Evolutionary conservation across 2,888 invertebrate species (phyloP).

Genomic region (Drosophila rubida): DNA sequence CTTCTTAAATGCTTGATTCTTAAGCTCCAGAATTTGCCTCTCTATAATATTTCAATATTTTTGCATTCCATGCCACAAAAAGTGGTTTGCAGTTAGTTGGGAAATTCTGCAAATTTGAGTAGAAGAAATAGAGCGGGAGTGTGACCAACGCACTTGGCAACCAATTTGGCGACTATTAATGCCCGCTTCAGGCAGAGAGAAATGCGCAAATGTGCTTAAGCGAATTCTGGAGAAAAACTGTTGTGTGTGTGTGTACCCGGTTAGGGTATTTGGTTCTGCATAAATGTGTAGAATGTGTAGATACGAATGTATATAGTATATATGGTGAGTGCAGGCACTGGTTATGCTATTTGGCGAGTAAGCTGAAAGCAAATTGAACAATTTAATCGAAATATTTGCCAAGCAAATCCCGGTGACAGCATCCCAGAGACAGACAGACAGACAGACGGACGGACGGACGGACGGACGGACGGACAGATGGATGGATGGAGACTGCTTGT

Average conservation of each 20-base stretch:
- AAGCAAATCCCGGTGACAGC: slow-evolving; percentile 36
- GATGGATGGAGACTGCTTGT: slow-evolving; percentile 3
- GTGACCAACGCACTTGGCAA: too few relatives aligned
- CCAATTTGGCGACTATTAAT: not conserved
- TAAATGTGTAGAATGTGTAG: not conserved
- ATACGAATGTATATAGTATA: slow-evolving; percentile 1
- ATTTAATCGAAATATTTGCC: slow-evolving; percentile 32
- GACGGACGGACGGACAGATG: not conserved
- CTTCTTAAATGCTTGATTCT: too few relatives aligned
- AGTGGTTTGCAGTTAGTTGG: too few relatives aligned
- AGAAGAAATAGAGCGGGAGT: too few relatives aligned
- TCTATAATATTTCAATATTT: too few relatives aligned
- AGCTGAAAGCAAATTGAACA: slow-evolving; percentile 32
- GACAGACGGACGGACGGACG: too few relatives aligned
- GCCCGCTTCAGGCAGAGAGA: not conserved
- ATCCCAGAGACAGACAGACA: slow-evolving; percentile 6
- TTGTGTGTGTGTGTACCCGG: not conserved
- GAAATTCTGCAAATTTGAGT: too few relatives aligned
- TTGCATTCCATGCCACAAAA: too few relatives aligned
- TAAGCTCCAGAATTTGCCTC: too few relatives aligned
- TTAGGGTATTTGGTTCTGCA: slow-evolving; percentile 7
- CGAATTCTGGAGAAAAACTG: not conserved
- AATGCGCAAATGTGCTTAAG: too few relatives aligned
- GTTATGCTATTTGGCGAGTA: slow-evolving; percentile 19
- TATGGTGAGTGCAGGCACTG: not conserved